Evolutionary conservation across 2,113 vertebrate species (phyloP).

Genomic region (Chionis minor): DNA sequence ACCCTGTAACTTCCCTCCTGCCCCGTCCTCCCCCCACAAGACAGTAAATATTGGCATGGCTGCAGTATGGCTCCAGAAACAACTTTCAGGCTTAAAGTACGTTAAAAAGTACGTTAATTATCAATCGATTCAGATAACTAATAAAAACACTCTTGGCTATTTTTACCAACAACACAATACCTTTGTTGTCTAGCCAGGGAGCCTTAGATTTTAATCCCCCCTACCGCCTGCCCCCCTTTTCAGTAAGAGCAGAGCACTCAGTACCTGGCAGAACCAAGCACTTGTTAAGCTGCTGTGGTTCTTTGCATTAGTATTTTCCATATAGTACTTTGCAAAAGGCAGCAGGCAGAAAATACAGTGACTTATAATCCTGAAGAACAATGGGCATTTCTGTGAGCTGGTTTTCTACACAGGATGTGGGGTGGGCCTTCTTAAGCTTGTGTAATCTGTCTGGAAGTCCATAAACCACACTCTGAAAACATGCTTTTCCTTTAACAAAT

Average conservation of each 20-base stretch:
- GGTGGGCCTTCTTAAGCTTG: slow-evolving; percentile 39
- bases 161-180: background rate
- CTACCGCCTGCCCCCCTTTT: background rate
- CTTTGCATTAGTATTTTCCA: slow-evolving; percentile 4
- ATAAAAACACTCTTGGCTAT: background rate
- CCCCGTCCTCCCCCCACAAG: too few relatives aligned
- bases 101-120: background rate
- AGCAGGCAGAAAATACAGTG: slow-evolving; percentile 1
- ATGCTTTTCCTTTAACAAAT: slow-evolving; percentile 24
- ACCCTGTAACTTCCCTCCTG: background rate
- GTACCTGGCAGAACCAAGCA: background rate
- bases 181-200: background rate
- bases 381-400: slow-evolving; percentile 51
- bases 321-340: background rate
- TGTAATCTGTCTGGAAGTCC: slow-evolving; percentile 48
- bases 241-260: background rate
- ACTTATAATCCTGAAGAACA: slow-evolving; percentile 47
- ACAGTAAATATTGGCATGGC: background rate
- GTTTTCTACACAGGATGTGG: slow-evolving; percentile 61
- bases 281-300: slow-evolving; percentile 16
- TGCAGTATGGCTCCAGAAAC: background rate
- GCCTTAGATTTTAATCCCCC: background rate
- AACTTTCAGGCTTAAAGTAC: background rate
- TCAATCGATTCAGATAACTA: background rate
- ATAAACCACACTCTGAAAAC: slow-evolving; percentile 49